A percentile compares a stretch with the other conserved stretches of the same genome.
Evolutionary conservation across 1,140 invertebrate species (phyloP).

Genomic region (Penaeus chinensis): DNA sequence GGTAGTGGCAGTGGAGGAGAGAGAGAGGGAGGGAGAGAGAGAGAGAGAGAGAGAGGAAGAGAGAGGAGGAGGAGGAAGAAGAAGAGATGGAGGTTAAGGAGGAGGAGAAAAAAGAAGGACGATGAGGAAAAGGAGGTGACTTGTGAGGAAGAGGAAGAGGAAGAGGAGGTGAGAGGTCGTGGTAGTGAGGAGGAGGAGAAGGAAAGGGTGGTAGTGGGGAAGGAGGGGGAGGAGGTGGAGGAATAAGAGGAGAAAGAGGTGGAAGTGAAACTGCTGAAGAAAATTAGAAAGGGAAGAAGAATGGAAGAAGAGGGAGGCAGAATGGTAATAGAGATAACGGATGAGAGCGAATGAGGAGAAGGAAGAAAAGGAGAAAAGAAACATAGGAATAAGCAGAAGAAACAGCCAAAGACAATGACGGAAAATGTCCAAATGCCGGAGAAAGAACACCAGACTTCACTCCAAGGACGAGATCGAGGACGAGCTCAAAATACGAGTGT

Average conservation of each 20-base stretch:
- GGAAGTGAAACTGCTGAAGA: background rate
- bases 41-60: background rate
- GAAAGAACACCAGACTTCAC: no score
- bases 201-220: background rate
- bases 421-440: no score
- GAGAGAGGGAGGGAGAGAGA: background rate
- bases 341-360: background rate
- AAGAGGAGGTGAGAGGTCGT: background rate
- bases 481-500: no score
- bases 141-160: background rate
- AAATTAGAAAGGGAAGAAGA: background rate
- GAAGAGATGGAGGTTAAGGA: background rate
- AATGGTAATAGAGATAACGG: background rate
- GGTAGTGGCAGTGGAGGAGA: background rate
- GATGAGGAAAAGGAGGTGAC: background rate
- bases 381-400: no score
- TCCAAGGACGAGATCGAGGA: no score
- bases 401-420: no score
- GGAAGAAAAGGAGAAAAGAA: background rate
- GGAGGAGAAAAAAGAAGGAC: background rate
- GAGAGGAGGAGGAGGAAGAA: background rate
- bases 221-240: background rate
- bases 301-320: background rate
- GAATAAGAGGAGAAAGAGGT: background rate
- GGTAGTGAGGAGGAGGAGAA: background rate